Evolutionary conservation across 2,888 invertebrate genomes (phyloP).

Genomic region (Orthosia gracilis): DNA sequence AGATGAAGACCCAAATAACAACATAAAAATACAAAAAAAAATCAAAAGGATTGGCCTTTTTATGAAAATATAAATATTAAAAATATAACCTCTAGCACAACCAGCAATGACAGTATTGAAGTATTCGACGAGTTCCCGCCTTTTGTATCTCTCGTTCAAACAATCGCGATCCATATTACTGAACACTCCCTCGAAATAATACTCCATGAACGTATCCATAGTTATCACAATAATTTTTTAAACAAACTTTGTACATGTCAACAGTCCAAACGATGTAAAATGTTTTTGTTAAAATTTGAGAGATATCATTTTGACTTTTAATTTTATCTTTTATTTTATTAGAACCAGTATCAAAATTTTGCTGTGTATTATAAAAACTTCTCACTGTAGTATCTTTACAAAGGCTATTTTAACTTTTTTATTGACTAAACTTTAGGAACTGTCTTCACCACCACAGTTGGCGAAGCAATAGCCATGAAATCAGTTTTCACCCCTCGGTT

Average conservation of each 20-base stretch:
- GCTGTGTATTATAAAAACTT: slow-evolving; percentile 23
- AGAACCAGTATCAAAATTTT: slow-evolving; percentile 31
- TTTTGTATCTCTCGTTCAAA: slow-evolving; percentile 93
- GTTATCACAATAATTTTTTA: slow-evolving; percentile 43
- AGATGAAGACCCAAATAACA: neutral
- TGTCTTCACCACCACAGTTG: slow-evolving; percentile 37
- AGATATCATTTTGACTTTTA: slow-evolving; percentile 59
- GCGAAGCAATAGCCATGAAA: slow-evolving; percentile 73
- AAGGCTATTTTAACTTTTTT: neutral
- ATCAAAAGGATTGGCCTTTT: too few species aligned
- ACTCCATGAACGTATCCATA: slow-evolving; percentile 95
- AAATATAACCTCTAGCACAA: slow-evolving; percentile 90
- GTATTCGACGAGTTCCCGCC: slow-evolving; percentile 94
- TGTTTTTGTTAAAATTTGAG: slow-evolving; percentile 5
- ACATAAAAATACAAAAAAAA: neutral
- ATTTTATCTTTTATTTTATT: slow-evolving; percentile 35
- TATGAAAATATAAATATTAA: slow-evolving; percentile 1
- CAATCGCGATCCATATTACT: slow-evolving; percentile 93
- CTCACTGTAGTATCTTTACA: neutral
- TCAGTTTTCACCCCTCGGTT: slow-evolving; percentile 70
- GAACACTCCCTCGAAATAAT: slow-evolving; percentile 95
- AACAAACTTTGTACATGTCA: neutral
- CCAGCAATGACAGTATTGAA: slow-evolving; percentile 95
- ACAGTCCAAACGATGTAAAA: neutral
- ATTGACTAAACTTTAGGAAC: neutral